Percentiles rank a stretch among this genome's conserved stretches.
Evolutionary conservation across 2,888 invertebrate genomes (phyloP).

Genomic region (Frankliniella intonsa): DNA sequence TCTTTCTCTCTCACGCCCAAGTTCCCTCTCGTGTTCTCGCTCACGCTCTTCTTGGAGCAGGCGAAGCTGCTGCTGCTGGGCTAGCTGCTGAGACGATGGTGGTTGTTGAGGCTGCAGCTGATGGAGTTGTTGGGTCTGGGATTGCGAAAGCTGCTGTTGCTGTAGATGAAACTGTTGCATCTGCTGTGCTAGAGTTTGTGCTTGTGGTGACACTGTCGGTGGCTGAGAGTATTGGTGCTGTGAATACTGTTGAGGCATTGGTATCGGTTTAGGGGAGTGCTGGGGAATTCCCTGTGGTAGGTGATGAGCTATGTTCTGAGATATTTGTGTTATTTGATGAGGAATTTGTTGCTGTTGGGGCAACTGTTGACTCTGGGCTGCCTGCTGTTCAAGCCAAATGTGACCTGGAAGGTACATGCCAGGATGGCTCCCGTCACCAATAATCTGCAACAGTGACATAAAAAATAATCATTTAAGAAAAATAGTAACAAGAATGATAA

Average conservation of each 20-base stretch:
- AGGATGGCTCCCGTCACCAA: neutral
- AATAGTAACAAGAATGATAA: neutral
- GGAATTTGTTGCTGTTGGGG: neutral
- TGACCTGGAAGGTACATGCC: neutral
- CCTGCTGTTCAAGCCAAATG: neutral
- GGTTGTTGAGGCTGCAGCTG: neutral
- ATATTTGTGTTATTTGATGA: neutral
- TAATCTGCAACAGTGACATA: neutral
- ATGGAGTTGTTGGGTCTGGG: neutral
- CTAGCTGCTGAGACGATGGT: neutral
- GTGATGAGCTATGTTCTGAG: neutral
- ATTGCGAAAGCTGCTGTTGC: neutral
- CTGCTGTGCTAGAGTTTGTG: neutral
- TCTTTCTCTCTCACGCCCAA: neutral
- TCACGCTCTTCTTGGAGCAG: neutral
- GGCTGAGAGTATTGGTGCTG: neutral
- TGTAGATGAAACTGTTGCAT: constrained; percentile 2
- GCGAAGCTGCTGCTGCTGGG: neutral
- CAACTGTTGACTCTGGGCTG: neutral
- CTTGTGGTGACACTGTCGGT: neutral
- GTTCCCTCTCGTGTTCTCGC: neutral
- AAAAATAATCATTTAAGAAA: neutral
- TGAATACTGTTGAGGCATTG: neutral
- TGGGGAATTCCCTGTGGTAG: neutral
- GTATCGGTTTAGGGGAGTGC: neutral